Percentiles rank a stretch among this genome's conserved stretches.
These are phyloP conservation scores for Parazoanthus darwini DNA, from an alignment of 92 coral and sea anemone genomes.

Conservation along the genomic window DNA sequence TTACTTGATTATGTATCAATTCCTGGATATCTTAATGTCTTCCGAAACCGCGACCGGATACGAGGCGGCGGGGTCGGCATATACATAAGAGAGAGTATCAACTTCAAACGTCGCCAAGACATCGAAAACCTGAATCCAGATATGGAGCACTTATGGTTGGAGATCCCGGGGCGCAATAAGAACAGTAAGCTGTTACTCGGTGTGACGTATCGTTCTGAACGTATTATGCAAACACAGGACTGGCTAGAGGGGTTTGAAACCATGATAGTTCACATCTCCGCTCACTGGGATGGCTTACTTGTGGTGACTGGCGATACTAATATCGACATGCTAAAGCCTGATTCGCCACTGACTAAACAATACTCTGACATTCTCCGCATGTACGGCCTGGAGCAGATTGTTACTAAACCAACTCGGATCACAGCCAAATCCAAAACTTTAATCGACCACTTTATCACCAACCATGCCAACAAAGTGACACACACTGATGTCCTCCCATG, in stretches of 20 bases:
- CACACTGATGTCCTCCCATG: conserved; percentile 49
- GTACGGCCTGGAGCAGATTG: background rate
- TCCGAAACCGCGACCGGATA: conserved; percentile 25
- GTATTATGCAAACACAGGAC: background rate
- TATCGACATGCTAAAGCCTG: background rate
- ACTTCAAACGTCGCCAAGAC: conserved; percentile 28
- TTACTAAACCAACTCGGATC: conserved; percentile 6
- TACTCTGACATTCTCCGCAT: conserved; percentile 6
- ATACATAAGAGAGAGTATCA: conserved; percentile 23
- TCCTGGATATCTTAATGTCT: conserved; percentile 26
- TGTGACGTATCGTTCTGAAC: background rate
- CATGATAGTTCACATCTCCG: too few species aligned
- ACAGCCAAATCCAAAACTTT: conserved; percentile 11
- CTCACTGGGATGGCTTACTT: conserved; percentile 13
- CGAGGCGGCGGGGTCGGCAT: conserved; percentile 42
- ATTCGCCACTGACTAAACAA: background rate
- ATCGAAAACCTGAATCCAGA: conserved; percentile 19
- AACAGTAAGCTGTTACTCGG: conserved; percentile 26
- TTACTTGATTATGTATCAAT: conserved; percentile 22
- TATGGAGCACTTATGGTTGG: conserved; percentile 40
- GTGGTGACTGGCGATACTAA: too few species aligned
- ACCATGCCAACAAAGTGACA: background rate
- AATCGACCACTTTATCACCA: background rate
- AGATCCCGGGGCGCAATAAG: conserved; percentile 27
- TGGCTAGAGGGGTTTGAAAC: conserved; percentile 1